These are phyloP conservation scores for Tokudaia tokunoshimensis DNA, from an alignment of 2,797 vertebrate species.

Conservation along the genomic window DNA sequence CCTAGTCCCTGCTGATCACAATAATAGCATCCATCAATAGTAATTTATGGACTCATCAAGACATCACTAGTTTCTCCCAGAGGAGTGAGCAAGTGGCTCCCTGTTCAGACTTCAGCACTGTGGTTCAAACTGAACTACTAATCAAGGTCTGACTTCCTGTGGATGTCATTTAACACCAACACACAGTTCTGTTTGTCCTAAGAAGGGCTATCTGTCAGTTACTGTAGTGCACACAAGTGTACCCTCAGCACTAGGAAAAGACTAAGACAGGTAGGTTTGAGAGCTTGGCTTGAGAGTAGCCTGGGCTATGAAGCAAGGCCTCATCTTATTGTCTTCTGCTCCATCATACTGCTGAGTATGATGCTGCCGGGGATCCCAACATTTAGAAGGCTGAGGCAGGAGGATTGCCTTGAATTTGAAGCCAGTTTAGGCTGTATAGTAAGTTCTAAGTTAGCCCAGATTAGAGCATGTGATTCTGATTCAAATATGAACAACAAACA, in stretches of 20 bases:
- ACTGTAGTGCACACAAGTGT: neutral
- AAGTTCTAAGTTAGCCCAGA: neutral
- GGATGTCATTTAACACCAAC: neutral
- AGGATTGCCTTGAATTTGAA: neutral
- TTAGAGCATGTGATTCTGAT: neutral
- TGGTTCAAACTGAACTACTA: neutral
- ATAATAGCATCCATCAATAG: slow-evolving; percentile 49
- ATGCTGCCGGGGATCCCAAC: neutral
- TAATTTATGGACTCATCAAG: slow-evolving; percentile 38
- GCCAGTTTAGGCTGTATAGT: neutral
- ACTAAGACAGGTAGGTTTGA: neutral
- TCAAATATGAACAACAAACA: neutral
- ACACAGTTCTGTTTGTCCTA: neutral
- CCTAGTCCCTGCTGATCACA: slow-evolving; percentile 54
- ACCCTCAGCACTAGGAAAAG: neutral
- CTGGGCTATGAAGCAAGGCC: neutral
- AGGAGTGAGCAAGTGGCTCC: neutral
- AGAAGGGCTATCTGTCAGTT: neutral
- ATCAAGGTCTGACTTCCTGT: neutral
- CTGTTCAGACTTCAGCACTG: neutral
- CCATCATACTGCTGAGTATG: neutral
- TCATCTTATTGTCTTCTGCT: neutral
- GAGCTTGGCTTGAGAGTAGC: neutral
- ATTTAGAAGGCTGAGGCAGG: neutral
- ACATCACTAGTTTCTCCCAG: neutral